Base-by-base conservation (phyloP, 1,140 invertebrate genomes). In the Ptiloglossa arizonensis region DNA sequence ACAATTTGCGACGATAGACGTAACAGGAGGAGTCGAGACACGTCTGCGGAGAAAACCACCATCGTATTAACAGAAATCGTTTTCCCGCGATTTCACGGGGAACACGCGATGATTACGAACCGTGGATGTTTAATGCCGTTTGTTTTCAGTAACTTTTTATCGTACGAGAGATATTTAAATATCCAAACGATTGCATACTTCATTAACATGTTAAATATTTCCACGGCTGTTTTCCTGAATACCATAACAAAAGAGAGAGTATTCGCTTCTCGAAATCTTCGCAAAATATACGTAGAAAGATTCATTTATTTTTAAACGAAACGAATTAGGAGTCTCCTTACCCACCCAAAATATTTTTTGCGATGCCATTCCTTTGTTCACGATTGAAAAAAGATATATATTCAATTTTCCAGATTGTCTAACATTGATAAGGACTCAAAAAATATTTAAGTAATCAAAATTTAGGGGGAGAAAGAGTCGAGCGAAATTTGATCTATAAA, bases 91-190 rank as follows among this genome's bases (percentile, higher is more conserved):
- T 79, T 56, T 83, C 80, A 27, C 67, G 17, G 27, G 8, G 19
- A 13, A 17, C 74, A 83, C 75, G 81, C 81, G 69, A 82, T 78
- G 5, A 15, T 67, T 46, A 68, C 50, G 17, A 0, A 1, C 63
- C 63, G 38, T 67, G 38, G 54, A 35, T 9, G 11, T 13, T 44
- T 46, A 5, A 57, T 68, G 11, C n/a, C 41, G 8, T 64, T 52
- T 27, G 9, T 15, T 48, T 35, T 29, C 15, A 50, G 32, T 19
- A 35, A 4, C 2, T 54, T 13, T 38, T 74, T 27, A n/a, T 32
- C 48, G 63, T 0, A 6, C 19, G 5, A 32, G 27, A 66, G 63
- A 1, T 62, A 62, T 41, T 24, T 41, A 38, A 60, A 60, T 60
- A 8, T 15, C 1, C 32, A 8, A 13, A 1, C 2, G n/a, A 54